A percentile compares a stretch with the other conserved stretches of the same genome.
Conservation (phyloP, 2,797 vertebrate species). For the Coccyzus lansbergi region DNA sequence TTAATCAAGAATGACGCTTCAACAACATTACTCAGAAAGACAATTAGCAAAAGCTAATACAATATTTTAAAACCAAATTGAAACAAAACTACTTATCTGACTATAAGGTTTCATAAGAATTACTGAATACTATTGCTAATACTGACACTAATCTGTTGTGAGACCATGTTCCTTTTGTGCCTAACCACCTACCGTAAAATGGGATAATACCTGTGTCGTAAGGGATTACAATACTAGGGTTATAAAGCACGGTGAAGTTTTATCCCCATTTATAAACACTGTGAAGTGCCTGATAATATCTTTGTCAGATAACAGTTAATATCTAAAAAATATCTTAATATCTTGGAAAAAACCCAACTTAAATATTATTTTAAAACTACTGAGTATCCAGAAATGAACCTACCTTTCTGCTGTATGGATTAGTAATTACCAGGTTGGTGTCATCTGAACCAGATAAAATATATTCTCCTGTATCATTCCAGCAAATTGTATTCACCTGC, state of each 20-base stretch:
- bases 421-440: conserved; percentile 95
- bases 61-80: background rate
- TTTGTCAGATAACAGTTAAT: background rate
- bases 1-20: background rate
- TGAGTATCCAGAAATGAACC: conserved; percentile 1
- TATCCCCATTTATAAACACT: background rate
- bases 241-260: background rate
- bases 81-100: background rate
- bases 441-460: conserved; percentile 97
- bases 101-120: conserved; percentile 16
- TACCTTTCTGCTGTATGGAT: conserved; percentile 98
- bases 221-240: background rate
- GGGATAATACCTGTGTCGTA: background rate
- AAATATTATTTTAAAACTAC: background rate
- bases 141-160: conserved; percentile 45
- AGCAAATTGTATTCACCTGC: conserved; percentile 98
- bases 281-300: background rate
- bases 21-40: background rate
- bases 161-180: conserved; percentile 30
- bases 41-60: background rate
- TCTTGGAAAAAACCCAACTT: background rate
- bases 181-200: conserved; percentile 7
- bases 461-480: conserved; percentile 98
- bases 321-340: background rate
- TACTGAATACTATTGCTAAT: conserved; percentile 9